Conservation (phyloP, 2,113 vertebrate species). For the Scortum barcoo region DNA sequence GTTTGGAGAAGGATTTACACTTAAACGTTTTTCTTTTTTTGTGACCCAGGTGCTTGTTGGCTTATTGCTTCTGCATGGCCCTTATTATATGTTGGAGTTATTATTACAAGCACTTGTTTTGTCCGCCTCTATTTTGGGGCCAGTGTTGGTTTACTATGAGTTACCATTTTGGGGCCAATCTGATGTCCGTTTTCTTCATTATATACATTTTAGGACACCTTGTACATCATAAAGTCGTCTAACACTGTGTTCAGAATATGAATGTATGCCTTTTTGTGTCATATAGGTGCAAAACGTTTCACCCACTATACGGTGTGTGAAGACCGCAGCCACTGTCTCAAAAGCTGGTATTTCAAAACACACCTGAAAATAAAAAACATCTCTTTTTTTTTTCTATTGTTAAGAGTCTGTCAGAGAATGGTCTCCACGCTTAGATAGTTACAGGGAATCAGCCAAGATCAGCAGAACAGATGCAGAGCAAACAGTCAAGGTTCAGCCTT, state of each 20-base stretch:
- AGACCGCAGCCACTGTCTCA: neutral
- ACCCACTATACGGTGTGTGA: neutral
- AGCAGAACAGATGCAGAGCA: conserved; percentile 48
- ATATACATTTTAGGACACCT: neutral
- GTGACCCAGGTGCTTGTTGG: conserved; percentile 12
- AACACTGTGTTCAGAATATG: conserved; percentile 59
- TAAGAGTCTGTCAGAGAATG: conserved; percentile 24
- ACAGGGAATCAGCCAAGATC: conserved; percentile 58
- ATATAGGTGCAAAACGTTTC: neutral
- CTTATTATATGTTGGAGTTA: conserved; percentile 22
- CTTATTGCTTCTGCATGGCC: conserved; percentile 28
- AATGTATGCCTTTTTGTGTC: conserved; percentile 49
- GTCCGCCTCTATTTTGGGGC: conserved; percentile 23
- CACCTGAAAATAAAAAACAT: conserved; percentile 22
- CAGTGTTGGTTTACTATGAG: conserved; percentile 24
- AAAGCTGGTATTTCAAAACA: conserved; percentile 21
- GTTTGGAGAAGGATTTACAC: conserved; percentile 16
- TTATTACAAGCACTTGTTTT: conserved; percentile 30
- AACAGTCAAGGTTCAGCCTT: conserved; percentile 62
- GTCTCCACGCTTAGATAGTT: conserved; percentile 23
- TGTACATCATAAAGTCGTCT: conserved; percentile 35
- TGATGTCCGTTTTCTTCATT: conserved; percentile 4
- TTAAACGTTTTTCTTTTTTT: neutral
- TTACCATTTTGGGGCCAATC: conserved; percentile 10
- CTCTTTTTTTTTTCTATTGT: conserved; percentile 11